phyloP scores from a whole-genome alignment of 2,888 invertebrate species.

The Drosophila conformis region DNA sequence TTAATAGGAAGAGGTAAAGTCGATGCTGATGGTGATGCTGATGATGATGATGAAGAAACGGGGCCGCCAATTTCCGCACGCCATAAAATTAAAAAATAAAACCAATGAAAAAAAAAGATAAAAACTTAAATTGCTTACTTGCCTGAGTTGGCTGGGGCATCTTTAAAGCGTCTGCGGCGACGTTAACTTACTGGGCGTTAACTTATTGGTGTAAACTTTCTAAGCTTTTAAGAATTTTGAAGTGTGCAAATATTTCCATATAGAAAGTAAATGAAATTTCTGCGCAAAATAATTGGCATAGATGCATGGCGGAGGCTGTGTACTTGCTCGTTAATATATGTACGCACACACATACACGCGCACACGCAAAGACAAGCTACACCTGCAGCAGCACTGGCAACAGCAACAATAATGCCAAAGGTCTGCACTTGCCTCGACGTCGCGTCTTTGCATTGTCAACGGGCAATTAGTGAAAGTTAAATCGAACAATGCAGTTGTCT shows the following conservation, averaged over 20 bases:
- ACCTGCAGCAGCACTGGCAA: constrained; percentile 36
- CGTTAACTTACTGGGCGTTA: constrained; percentile 36
- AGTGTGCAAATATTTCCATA: constrained; percentile 63
- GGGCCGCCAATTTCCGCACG: constrained; percentile 54
- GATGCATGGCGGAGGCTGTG: constrained; percentile 48
- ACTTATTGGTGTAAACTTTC: constrained; percentile 53
- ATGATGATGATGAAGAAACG: constrained; percentile 31
- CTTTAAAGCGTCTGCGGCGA: constrained; percentile 25
- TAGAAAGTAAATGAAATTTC: constrained; percentile 60
- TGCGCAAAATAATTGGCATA: constrained; percentile 55
- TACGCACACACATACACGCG: constrained; percentile 8
- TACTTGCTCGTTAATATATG: constrained; percentile 56
- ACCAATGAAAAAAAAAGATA: constrained; percentile 10
- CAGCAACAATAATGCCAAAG: constrained; percentile 46
- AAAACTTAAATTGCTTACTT: constrained; percentile 39
- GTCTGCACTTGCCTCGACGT: constrained; percentile 36
- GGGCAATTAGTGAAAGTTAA: constrained; percentile 77
- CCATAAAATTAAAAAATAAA: constrained; percentile 30
- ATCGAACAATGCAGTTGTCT: constrained; percentile 71
- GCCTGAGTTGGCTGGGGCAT: constrained; percentile 8
- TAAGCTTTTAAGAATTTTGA: constrained; percentile 57
- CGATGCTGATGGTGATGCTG: not conserved
- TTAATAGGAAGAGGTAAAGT: constrained; percentile 7
- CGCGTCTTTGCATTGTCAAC: constrained; percentile 67
- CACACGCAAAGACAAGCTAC: constrained; percentile 15